These are phyloP conservation scores for Heliconius hewitsoni DNA, from an alignment of 1,140 invertebrate species.

Conservation along the genomic window DNA sequence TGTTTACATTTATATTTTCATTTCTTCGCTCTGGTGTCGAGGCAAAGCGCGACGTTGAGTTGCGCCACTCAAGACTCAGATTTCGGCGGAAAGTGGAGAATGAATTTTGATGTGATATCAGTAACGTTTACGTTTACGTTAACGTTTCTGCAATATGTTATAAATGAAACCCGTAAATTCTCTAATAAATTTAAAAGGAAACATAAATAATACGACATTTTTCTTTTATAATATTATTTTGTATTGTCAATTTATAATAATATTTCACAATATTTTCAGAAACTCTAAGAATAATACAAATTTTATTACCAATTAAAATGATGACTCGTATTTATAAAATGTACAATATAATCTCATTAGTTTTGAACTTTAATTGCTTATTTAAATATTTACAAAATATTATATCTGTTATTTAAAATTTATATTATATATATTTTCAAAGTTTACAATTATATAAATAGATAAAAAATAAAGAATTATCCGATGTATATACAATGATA, in stretches of 20 bases:
- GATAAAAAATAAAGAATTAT: constrained; percentile 76
- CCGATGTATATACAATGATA: constrained; percentile 72
- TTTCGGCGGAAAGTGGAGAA: no score
- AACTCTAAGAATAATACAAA: constrained; percentile 74
- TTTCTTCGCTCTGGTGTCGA: no score
- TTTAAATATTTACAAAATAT: constrained; percentile 81
- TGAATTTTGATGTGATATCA: no score
- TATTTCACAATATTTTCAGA: constrained; percentile 78
- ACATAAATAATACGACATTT: constrained; percentile 39
- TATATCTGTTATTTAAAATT: constrained; percentile 30
- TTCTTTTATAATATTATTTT: constrained; percentile 66
- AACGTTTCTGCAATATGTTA: no score
- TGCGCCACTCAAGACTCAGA: no score
- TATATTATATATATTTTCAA: constrained; percentile 57
- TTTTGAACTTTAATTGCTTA: constrained; percentile 67
- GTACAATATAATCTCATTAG: constrained; percentile 80
- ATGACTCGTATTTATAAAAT: constrained; percentile 81
- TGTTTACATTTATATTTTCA: no score
- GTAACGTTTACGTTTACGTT: no score
- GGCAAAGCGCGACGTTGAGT: no score
- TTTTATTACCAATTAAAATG: constrained; percentile 67
- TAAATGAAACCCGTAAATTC: no score
- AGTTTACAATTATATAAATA: constrained; percentile 79
- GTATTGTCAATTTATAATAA: constrained; percentile 79
- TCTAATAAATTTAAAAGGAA: background rate